A percentile compares a stretch with the other conserved stretches of the same genome.
Evolutionary conservation across 2,888 invertebrate species (phyloP).

Genomic region (Malachius bipustulatus): DNA sequence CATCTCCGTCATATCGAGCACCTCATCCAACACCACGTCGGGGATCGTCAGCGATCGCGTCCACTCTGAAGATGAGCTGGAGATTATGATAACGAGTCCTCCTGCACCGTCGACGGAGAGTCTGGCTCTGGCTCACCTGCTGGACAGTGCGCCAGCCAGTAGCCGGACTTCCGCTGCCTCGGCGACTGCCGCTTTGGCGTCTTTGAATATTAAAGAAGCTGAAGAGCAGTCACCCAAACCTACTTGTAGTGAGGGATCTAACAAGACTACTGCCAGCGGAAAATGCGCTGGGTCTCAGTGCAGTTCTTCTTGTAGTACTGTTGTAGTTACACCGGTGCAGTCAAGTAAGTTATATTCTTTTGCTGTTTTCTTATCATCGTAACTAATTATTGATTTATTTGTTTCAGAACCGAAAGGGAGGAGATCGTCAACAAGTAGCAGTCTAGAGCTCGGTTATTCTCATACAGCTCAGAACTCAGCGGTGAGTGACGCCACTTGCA

Average conservation of each 20-base stretch:
- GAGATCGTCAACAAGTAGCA: conserved; percentile 65
- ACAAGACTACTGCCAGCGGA: conserved; percentile 42
- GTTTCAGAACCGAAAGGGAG: conserved; percentile 40
- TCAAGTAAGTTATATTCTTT: conserved; percentile 34
- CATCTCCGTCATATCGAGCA: conserved; percentile 65
- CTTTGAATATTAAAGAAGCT: conserved; percentile 34
- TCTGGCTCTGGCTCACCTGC: conserved; percentile 63
- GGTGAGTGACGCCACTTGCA: conserved; percentile 59
- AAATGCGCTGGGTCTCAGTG: conserved; percentile 69
- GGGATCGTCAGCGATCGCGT: conserved; percentile 93
- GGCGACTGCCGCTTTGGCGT: conserved; percentile 36
- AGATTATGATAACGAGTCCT: conserved; percentile 73
- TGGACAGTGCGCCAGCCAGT: conserved; percentile 52
- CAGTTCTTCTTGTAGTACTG: conserved; percentile 77
- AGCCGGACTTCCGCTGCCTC: conserved; percentile 44
- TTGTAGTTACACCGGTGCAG: conserved; percentile 53
- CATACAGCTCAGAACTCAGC: conserved; percentile 80
- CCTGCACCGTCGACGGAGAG: conserved; percentile 82
- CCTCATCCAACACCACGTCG: conserved; percentile 93
- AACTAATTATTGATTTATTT: conserved; percentile 10
- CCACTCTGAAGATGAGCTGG: conserved; percentile 87
- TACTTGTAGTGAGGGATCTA: conserved; percentile 44
- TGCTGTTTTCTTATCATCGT: too few relatives aligned
- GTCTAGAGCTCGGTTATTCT: conserved; percentile 72
- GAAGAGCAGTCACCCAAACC: conserved; percentile 31